phyloP scores from a whole-genome alignment of 2,888 invertebrate species.

The Darwinula stevensoni region DNA sequence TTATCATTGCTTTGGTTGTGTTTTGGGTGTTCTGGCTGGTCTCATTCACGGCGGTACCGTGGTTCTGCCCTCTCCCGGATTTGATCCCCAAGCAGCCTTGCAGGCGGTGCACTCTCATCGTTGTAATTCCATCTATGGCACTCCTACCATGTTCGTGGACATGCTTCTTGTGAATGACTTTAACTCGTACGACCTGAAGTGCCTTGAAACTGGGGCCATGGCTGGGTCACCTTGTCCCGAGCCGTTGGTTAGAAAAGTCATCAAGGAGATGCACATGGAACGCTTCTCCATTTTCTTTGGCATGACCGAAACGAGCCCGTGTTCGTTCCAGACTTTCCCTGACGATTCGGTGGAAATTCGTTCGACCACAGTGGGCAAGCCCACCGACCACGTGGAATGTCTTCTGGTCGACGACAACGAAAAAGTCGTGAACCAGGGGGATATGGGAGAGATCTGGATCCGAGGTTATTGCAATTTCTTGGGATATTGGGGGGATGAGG shows the following conservation, averaged over 20 bases:
- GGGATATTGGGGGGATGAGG: neutral
- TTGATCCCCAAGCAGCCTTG: conserved; percentile 29
- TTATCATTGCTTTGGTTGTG: conserved; percentile 51
- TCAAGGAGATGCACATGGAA: conserved; percentile 17
- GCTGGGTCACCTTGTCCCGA: conserved; percentile 40
- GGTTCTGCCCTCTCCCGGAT: conserved; percentile 27
- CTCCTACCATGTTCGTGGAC: conserved; percentile 64
- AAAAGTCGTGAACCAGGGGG: neutral
- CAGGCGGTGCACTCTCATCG: conserved; percentile 27
- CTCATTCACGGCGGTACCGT: conserved; percentile 28
- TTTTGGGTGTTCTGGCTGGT: conserved; percentile 26
- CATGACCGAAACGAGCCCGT: conserved; percentile 27
- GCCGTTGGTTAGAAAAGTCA: conserved; percentile 18
- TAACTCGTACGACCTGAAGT: conserved; percentile 18
- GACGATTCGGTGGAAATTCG: conserved; percentile 20
- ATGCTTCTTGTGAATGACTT: conserved; percentile 25
- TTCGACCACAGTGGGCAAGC: conserved; percentile 22
- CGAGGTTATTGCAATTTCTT: neutral
- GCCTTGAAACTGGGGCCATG: conserved; percentile 24
- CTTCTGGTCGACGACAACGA: too few relatives aligned
- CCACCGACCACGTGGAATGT: conserved; percentile 24
- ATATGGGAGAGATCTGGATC: neutral
- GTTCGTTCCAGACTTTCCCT: conserved; percentile 21
- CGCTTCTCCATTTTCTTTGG: conserved; percentile 24
- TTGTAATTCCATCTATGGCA: conserved; percentile 38